Conservation (phyloP, 2,888 invertebrate genomes). For the Oasisia sp. region DNA sequence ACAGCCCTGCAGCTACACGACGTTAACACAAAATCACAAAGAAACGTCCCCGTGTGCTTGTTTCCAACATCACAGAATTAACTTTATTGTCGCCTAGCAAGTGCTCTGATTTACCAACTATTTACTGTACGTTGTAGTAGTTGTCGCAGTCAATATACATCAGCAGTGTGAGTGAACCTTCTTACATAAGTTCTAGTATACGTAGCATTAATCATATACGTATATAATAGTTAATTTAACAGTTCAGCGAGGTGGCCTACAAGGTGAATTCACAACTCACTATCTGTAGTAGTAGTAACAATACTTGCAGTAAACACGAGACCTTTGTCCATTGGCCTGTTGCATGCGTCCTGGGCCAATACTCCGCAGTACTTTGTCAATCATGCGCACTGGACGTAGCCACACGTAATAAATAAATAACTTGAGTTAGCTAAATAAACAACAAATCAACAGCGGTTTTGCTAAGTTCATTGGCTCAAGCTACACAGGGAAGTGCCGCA, state of each 20-base stretch:
- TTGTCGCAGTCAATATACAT: background rate
- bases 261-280: background rate
- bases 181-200: background rate
- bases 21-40: background rate
- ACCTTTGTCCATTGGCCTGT: background rate
- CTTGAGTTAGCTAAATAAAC: background rate
- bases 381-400: background rate
- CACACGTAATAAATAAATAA: background rate
- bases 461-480: background rate
- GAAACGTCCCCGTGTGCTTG: background rate
- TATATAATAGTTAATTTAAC: background rate
- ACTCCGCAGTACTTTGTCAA: background rate
- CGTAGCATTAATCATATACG: background rate
- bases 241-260: background rate
- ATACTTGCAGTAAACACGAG: background rate
- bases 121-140: background rate
- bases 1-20: background rate
- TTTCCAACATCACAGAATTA: slow-evolving; percentile 9
- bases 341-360: slow-evolving; percentile 3
- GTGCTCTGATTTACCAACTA: background rate
- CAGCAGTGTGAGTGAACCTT: too few species aligned
- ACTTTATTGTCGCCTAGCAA: slow-evolving; percentile 12
- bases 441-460: slow-evolving; percentile 1
- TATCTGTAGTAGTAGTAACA: slow-evolving; percentile 9
- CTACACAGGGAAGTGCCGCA: background rate